These are phyloP conservation scores for Folsomia manolachei DNA, from an alignment of 2,888 invertebrate species.

Conservation along the genomic window DNA sequence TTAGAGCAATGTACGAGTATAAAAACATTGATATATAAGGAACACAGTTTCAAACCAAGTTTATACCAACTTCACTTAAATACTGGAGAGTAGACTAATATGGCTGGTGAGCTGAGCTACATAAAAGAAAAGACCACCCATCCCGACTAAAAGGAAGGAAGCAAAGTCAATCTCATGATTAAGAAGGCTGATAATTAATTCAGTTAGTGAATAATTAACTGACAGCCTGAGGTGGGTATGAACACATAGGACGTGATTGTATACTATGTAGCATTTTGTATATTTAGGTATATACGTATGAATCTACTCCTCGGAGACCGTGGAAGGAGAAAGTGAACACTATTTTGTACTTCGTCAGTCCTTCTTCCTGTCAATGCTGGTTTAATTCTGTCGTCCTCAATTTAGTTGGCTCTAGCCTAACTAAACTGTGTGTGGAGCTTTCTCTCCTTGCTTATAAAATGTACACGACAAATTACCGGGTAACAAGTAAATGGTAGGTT, in stretches of 20 bases:
- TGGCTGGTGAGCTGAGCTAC: not conserved
- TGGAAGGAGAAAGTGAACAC: not conserved
- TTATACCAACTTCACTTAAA: too few species aligned
- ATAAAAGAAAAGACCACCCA: not conserved
- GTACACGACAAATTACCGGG: too few species aligned
- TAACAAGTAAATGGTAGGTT: too few species aligned
- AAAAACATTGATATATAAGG: not conserved
- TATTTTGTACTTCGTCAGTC: not conserved
- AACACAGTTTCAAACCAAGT: too few species aligned
- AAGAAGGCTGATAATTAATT: slow-evolving; percentile 19
- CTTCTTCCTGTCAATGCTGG: not conserved
- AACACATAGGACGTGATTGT: not conserved
- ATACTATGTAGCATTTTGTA: too few species aligned
- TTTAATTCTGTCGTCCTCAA: not conserved
- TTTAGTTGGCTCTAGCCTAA: too few species aligned
- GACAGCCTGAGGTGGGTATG: slow-evolving; percentile 15
- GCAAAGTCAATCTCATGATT: slow-evolving; percentile 18
- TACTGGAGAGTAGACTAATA: too few species aligned
- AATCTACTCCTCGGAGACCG: too few species aligned
- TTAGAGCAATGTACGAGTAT: not conserved
- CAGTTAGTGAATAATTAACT: slow-evolving; percentile 22
- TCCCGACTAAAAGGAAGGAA: not conserved
- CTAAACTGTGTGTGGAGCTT: too few species aligned
- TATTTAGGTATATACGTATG: too few species aligned
- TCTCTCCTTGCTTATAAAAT: too few species aligned